Conservation (phyloP, 2,113 vertebrate species). For the Albula goreensis region DNA sequence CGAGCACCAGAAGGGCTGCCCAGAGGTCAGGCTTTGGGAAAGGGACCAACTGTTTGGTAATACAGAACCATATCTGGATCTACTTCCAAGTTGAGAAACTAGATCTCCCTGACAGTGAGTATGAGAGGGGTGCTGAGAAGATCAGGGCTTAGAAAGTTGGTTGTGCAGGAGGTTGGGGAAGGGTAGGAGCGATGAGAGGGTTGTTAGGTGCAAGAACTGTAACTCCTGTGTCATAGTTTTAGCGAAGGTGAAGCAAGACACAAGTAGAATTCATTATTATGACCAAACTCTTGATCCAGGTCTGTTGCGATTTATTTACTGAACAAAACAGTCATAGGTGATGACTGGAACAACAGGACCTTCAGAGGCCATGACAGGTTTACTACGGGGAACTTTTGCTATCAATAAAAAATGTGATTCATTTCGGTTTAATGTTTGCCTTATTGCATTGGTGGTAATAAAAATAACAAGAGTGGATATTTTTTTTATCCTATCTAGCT, state of each 20-base stretch:
- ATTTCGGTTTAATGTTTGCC: too few species aligned
- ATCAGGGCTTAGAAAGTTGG: neutral
- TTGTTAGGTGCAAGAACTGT: neutral
- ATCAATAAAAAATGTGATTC: too few species aligned
- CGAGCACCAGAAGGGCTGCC: neutral
- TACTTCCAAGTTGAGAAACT: neutral
- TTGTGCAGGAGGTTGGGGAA: neutral
- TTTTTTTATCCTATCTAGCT: too few species aligned
- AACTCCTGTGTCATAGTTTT: neutral
- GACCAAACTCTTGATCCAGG: neutral
- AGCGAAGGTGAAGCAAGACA: too few species aligned
- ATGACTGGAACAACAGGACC: too few species aligned
- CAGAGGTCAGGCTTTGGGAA: neutral
- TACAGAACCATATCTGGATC: neutral
- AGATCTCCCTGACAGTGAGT: neutral
- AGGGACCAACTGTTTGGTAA: neutral
- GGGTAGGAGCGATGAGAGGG: neutral
- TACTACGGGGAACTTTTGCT: too few species aligned
- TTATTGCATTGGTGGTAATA: too few species aligned
- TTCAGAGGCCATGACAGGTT: too few species aligned
- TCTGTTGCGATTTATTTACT: neutral
- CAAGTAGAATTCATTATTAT: neutral
- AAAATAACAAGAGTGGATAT: too few species aligned
- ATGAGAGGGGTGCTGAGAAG: neutral
- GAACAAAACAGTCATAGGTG: too few species aligned